Evolutionary conservation across 2,113 vertebrate species (phyloP), one percentile per base, ranked within the genome.

Genomic region (Apteryx owenii): DNA sequence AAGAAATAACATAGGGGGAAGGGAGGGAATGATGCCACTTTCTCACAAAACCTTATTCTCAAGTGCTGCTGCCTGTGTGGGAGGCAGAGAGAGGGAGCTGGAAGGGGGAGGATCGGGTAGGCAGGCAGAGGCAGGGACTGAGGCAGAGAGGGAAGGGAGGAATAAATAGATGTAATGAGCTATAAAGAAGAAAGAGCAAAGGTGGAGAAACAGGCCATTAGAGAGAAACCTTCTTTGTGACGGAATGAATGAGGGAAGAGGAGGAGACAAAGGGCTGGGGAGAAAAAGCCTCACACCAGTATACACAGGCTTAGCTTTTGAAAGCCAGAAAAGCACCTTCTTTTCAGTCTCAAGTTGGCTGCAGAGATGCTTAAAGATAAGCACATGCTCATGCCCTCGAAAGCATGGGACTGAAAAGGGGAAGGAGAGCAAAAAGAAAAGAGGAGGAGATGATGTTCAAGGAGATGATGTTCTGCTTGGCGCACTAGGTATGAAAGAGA

Each of bases 151-250:
- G 29, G 65, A 90, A 75, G 26, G 42, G 38, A 88, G 56, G 61
- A 65, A 81, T 46, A 75, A 95, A 89, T 94, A 95, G 81, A 82
- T 71, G 48, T 40, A 69, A 94, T 62, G 50, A 68, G 36, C 58
- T 80, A 3, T 25, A 66, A 77, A 62, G 85, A 88, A 79, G 62
- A 92, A 95, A 93, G 29, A 76, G 78, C 48, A 56, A 72, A 95
- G 84, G 66, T 85, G 28, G 64, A 84, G 58, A 70, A 80, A 50
- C 5, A 8, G 88, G 48, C 58, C 33, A 15, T 58, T 44, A 42
- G 50, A 46, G 44, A 40, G 54, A 56, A 26, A 89, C 8, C 20
- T 46, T 38, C n/a, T 11, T 4, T 48, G 53, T 68, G 65, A 61
- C 44, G 51, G 56, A 87, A 87, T 72, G n/a, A 72, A 53, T 22